phyloP scores from a whole-genome alignment of 2,888 invertebrate species.

The Nezara viridula region DNA sequence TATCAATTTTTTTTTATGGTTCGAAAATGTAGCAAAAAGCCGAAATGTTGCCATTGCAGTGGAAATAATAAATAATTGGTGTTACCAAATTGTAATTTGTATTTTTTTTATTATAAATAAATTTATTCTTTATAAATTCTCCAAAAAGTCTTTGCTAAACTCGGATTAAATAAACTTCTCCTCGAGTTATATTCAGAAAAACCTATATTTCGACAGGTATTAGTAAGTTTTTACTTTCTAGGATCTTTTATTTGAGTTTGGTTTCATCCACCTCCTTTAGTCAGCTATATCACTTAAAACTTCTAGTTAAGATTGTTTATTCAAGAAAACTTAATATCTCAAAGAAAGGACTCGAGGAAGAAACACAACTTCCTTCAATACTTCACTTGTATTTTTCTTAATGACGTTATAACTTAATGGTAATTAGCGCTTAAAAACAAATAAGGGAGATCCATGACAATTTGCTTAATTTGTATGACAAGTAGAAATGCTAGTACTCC shows the following conservation, averaged over 20 bases:
- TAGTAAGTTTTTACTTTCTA: not conserved
- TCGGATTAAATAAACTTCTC: not conserved
- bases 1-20: too few relatives aligned
- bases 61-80: too few relatives aligned
- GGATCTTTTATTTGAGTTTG: not conserved
- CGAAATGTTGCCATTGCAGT: too few relatives aligned
- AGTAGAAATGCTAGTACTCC: not conserved
- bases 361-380: not conserved
- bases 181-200: not conserved
- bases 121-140: not conserved
- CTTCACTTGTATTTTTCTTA: not conserved
- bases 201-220: not conserved
- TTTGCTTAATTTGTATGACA: not conserved
- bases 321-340: not conserved
- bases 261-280: not conserved
- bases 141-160: not conserved
- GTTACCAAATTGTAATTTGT: too few relatives aligned
- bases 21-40: too few relatives aligned
- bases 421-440: not conserved
- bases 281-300: not conserved
- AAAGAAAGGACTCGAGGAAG: not conserved
- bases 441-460: not conserved
- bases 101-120: too few relatives aligned
- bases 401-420: not conserved
- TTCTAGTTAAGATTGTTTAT: not conserved